Percentiles rank a stretch among this genome's conserved stretches.
These are phyloP conservation scores for Micromys minutus DNA, from an alignment of 2,113 vertebrate genomes.

Conservation along the genomic window DNA sequence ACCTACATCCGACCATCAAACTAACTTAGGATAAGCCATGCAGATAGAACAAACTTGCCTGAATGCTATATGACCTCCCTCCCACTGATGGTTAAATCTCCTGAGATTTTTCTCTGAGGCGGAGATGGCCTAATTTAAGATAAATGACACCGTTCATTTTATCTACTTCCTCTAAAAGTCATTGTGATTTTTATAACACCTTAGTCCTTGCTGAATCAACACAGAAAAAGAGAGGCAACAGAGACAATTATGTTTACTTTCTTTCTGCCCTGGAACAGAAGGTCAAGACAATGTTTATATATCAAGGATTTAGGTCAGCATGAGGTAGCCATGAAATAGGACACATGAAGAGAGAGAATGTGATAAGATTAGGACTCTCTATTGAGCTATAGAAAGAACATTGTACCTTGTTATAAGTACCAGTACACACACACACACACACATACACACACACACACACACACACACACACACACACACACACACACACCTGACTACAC, in stretches of 20 bases:
- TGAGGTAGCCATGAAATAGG: rapidly evolving
- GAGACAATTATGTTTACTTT: too few relatives aligned
- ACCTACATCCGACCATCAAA: neutral
- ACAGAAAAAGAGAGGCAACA: neutral
- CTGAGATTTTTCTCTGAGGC: too few relatives aligned
- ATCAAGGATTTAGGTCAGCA: too few relatives aligned
- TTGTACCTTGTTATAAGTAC: rapidly evolving
- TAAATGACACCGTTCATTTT: neutral
- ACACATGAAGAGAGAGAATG: neutral
- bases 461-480: neutral
- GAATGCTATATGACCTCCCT: rapidly evolving
- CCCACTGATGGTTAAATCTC: neutral
- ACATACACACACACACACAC: too few relatives aligned
- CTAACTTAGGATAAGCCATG: rapidly evolving
- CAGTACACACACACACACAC: neutral
- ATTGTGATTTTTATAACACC: neutral
- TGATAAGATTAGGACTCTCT: rapidly evolving
- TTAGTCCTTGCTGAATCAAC: neutral
- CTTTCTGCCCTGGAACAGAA: neutral
- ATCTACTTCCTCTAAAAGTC: neutral
- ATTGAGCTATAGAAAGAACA: neutral
- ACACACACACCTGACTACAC: neutral
- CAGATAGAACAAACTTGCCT: neutral
- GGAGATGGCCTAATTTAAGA: neutral
- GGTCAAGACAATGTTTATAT: too few relatives aligned